Evolutionary conservation across 2,113 vertebrate genomes (phyloP).

Genomic region (Eptesicus fuscus): DNA sequence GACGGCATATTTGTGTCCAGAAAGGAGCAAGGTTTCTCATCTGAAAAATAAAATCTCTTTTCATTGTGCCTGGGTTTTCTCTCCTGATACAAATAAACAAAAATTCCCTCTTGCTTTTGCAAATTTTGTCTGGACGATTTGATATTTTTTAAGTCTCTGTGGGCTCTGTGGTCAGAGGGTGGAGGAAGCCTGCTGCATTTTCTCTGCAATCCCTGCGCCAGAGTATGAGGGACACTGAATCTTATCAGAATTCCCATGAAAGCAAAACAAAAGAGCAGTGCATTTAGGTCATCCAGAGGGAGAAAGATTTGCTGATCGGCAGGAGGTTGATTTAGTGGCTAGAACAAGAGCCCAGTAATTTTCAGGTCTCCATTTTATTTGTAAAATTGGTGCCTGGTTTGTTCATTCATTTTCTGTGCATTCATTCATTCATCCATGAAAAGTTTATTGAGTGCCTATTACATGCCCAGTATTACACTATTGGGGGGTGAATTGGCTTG

Average conservation of each 20-base stretch:
- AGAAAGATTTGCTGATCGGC: neutral
- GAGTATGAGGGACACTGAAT: neutral
- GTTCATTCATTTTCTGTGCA: neutral
- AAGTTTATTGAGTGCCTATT: neutral
- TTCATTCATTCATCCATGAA: neutral
- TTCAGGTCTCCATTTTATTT: neutral
- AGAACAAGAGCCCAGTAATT: neutral
- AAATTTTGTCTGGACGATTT: neutral
- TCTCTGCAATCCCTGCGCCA: constrained; percentile 17
- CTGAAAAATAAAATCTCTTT: neutral
- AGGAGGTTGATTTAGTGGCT: neutral
- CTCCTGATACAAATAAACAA: neutral
- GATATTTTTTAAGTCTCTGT: neutral
- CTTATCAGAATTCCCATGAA: constrained; percentile 36
- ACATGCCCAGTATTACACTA: neutral
- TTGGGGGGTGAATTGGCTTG: neutral
- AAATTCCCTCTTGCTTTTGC: neutral
- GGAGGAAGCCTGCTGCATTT: neutral
- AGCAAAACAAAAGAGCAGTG: neutral
- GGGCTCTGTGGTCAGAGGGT: neutral
- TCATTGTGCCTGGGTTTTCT: neutral
- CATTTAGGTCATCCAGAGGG: neutral
- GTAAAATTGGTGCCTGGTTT: neutral
- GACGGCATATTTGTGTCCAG: neutral
- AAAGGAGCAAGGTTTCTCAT: neutral